Conservation (phyloP, 1,140 invertebrate species). For the Papilio xuthus region DNA sequence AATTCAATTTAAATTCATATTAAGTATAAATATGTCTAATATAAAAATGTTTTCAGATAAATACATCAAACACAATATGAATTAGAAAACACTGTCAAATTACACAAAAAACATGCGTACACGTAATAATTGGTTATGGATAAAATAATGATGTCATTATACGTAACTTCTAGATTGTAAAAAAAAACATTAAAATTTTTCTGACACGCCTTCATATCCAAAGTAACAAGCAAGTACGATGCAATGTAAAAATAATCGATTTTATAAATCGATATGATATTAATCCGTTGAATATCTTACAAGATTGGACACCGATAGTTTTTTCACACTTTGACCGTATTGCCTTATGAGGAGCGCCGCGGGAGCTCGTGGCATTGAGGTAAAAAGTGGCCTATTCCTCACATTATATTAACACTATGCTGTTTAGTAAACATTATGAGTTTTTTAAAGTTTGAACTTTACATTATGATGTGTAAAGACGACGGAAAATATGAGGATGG, state of each 20-base stretch:
- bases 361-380: not conserved
- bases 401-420: conserved; percentile 14
- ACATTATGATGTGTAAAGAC: no score
- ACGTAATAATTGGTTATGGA: no score
- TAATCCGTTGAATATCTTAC: conserved; percentile 20
- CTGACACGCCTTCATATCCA: not conserved
- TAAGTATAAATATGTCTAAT: no score
- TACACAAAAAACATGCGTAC: no score
- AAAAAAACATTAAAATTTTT: no score
- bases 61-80: no score
- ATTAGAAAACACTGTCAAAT: no score
- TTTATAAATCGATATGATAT: not conserved
- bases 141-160: no score
- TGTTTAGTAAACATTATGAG: not conserved
- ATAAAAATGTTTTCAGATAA: no score
- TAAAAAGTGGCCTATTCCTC: conserved; percentile 9
- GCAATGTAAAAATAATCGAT: conserved; percentile 8
- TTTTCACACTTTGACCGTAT: conserved; percentile 4
- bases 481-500: no score
- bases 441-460: not conserved
- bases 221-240: not conserved
- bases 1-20: not conserved
- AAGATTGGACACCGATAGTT: not conserved
- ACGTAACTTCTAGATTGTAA: no score
- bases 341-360: not conserved